phyloP scores from a whole-genome alignment of 64 coral and sea anemone genomes.

The Montipora foliosa region DNA sequence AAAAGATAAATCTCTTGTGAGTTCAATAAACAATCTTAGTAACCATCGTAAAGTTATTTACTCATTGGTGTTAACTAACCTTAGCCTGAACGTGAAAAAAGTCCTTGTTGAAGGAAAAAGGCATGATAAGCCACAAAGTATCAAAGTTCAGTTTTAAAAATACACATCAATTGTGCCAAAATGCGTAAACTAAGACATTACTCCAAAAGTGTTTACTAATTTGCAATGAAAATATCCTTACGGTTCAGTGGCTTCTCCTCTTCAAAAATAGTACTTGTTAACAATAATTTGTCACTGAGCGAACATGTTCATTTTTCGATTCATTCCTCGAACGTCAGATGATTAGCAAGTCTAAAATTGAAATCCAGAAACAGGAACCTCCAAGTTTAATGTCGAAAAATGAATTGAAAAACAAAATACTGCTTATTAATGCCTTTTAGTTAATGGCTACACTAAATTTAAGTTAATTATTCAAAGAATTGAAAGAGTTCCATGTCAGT shows the following conservation, averaged over 20 bases:
- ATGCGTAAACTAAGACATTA: constrained; percentile 31
- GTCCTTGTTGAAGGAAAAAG: not conserved
- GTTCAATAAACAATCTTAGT: not conserved
- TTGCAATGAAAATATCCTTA: constrained; percentile 27
- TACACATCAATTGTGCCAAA: not conserved
- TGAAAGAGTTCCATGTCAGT: not conserved
- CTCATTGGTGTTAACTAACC: not conserved
- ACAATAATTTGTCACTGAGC: not conserved
- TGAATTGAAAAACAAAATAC: not conserved
- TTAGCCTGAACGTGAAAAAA: not conserved
- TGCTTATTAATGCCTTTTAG: not conserved
- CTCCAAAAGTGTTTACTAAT: constrained; percentile 42
- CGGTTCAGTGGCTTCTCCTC: not conserved
- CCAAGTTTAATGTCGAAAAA: not conserved
- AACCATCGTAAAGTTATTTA: constrained; percentile 1
- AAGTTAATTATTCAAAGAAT: not conserved
- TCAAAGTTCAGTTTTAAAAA: constrained; percentile 5
- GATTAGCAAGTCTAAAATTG: not conserved
- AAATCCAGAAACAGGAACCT: not conserved
- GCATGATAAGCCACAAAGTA: not conserved
- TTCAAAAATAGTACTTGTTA: constrained; percentile 16
- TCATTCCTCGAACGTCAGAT: not conserved
- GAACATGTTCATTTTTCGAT: not conserved
- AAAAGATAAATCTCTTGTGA: constrained; percentile 31
- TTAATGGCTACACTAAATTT: not conserved